Evolutionary conservation across 2,888 invertebrate genomes (phyloP).

Genomic region (Nemotelus pantherinus): DNA sequence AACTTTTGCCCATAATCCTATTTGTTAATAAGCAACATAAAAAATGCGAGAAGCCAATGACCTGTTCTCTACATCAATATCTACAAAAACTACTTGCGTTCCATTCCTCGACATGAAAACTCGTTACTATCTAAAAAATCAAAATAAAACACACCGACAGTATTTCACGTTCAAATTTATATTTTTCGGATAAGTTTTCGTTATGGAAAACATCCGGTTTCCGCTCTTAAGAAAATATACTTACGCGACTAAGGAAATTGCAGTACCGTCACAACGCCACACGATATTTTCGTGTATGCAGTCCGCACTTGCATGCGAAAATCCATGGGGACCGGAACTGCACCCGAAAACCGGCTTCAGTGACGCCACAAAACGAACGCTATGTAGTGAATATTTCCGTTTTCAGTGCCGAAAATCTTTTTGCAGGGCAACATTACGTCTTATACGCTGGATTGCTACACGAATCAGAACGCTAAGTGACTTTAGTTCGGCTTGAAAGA

Average conservation of each 20-base stretch:
- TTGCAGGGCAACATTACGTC: neutral
- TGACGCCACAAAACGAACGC: conserved; percentile 18
- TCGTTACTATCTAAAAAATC: no score
- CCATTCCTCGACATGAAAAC: no score
- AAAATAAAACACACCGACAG: neutral
- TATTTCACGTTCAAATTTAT: conserved; percentile 22
- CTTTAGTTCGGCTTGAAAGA: neutral
- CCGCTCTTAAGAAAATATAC: conserved; percentile 18
- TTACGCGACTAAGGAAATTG: conserved; percentile 22
- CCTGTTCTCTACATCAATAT: no score
- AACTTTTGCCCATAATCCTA: no score
- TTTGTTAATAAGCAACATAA: no score
- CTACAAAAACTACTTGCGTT: no score
- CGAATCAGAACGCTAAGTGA: neutral
- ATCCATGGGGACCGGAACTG: conserved; percentile 20
- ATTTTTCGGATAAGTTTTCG: conserved; percentile 21
- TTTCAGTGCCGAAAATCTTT: conserved; percentile 28
- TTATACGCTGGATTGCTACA: neutral
- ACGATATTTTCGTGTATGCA: neutral
- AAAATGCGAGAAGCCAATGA: no score
- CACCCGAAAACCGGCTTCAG: conserved; percentile 14
- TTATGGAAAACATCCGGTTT: conserved; percentile 37
- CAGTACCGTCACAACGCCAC: neutral
- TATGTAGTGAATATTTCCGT: conserved; percentile 24
- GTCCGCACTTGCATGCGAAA: conserved; percentile 12